Conservation (phyloP, 2,888 invertebrate genomes). For the Scaptomyza parva region DNA sequence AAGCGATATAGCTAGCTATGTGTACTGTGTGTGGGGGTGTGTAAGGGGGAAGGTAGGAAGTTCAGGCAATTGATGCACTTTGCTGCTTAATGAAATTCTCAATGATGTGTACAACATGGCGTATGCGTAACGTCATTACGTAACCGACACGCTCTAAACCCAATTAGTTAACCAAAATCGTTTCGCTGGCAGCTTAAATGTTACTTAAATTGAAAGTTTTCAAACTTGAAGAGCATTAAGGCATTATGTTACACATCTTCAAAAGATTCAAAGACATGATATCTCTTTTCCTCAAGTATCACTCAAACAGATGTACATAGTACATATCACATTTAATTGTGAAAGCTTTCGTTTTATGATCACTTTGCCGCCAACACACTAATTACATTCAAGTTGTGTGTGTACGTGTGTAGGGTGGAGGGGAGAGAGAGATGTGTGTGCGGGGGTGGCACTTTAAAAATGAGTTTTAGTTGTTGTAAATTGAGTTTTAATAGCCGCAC, state of each 20-base stretch:
- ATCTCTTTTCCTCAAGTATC: constrained; percentile 3
- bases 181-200: constrained; percentile 1
- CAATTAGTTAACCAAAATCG: constrained; percentile 24
- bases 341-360: constrained; percentile 29
- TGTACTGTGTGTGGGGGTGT: neutral
- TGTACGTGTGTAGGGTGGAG: neutral
- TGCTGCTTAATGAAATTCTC: constrained; percentile 70
- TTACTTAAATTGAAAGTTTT: neutral
- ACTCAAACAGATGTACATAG: neutral
- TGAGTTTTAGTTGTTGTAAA: constrained; percentile 8
- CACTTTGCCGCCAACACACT: constrained; percentile 43
- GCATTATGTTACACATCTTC: constrained; percentile 8
- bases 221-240: constrained; percentile 2
- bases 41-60: neutral
- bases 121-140: constrained; percentile 56
- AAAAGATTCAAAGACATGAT: constrained; percentile 7
- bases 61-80: constrained; percentile 58
- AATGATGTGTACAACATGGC: constrained; percentile 57
- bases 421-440: too few relatives aligned
- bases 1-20: constrained; percentile 26
- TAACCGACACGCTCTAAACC: constrained; percentile 21
- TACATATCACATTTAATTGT: constrained; percentile 2
- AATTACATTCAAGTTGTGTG: constrained; percentile 58
- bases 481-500: constrained; percentile 69
- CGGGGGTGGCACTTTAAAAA: constrained; percentile 37